These are phyloP conservation scores for Tachysurus fulvidraco DNA, from an alignment of 2,113 vertebrate genomes.

Conservation along the genomic window DNA sequence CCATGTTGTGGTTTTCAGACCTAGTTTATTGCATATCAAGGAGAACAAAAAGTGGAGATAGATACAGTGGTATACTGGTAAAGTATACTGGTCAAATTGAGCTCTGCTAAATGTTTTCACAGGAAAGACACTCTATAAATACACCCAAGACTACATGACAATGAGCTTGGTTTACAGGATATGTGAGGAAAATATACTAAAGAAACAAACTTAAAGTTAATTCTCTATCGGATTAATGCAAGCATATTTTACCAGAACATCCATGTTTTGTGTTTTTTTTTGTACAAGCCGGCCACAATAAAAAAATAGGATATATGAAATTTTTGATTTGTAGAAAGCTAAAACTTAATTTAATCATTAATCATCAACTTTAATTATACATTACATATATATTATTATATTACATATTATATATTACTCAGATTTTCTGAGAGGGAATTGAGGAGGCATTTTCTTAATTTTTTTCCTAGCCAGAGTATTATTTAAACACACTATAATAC, in stretches of 20 bases:
- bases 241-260: background rate
- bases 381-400: too few relatives aligned
- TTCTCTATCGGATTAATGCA: background rate
- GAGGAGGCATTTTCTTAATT: background rate
- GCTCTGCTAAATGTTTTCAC: background rate
- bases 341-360: too few relatives aligned
- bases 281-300: background rate
- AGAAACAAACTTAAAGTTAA: background rate
- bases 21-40: background rate
- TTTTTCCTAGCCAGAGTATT: too few relatives aligned
- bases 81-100: background rate
- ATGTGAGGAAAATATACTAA: background rate
- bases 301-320: background rate
- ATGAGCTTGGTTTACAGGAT: background rate
- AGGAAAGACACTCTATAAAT: background rate
- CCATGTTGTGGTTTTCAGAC: background rate
- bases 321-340: background rate
- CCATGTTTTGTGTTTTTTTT: too few relatives aligned
- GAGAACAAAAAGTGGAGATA: background rate
- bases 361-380: too few relatives aligned
- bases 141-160: background rate
- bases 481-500: background rate
- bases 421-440: background rate
- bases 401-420: too few relatives aligned
- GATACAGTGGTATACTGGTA: background rate